Evolutionary conservation across 37 sponge, comb jelly and placozoan species (phyloP), one percentile per base, ranked within the genome.

Genomic region (Cladorhizidae sp.): DNA sequence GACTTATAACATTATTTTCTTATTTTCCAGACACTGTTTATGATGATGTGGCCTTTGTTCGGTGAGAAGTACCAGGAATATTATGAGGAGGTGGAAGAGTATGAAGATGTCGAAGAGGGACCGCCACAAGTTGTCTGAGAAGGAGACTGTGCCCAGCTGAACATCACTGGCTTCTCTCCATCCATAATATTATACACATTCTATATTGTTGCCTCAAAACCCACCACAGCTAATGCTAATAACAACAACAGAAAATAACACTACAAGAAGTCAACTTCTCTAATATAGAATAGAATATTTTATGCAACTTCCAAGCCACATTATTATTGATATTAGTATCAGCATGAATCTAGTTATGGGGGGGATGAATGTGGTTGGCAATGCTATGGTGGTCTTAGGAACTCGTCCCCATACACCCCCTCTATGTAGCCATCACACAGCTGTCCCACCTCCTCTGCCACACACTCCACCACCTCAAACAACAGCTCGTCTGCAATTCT

Each of bases 401-500:
- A 88, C 45, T 88, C 88, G 43, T 1, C 28, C 22, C 22, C 18
- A 69, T 71, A 88, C 22, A 88, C 51, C 23, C 39, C 28, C 9
- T 88, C 78, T 21, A 81, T 78, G 36, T 33, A 77, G 32, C 28
- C 37, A 31, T 76, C 83, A 77, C 82, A 72, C 25, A 76, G 33
- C 17, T 69, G 29, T 17, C 57, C 83, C 40, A 88, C 25, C 65
- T 88, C 83, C 15, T 21, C 43, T 40, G 63, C 36, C 39, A 88
- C 83, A 14, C 77, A 55, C 28, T 31, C 43, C 31, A 88, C 56
- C 52, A 72, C 15, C 38, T 82, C 88, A 0, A 49, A 57, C 32
- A 88, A 35, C 73, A 88, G 25, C 36, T 78, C 65, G 28, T 88
- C 88, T 58, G 83, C 70, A 12, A 88, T 42, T 42, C 77, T 76